Conservation (phyloP, 2,113 vertebrate species). For the Myrmecobius fasciatus region DNA sequence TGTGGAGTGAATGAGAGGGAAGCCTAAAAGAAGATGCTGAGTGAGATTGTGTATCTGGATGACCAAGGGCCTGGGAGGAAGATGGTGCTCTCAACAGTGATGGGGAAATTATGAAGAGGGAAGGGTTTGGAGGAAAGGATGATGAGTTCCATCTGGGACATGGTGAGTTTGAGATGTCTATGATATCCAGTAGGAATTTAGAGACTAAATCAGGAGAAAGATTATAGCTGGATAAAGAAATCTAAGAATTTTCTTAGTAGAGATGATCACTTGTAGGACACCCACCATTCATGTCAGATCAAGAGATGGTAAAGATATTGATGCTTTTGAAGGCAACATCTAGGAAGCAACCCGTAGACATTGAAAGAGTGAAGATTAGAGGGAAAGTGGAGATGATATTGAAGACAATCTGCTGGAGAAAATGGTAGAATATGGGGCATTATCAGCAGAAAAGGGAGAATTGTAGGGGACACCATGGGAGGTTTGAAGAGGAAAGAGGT, state of each 20-base stretch:
- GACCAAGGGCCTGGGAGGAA: background rate
- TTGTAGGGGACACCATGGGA: background rate
- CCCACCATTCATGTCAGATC: background rate
- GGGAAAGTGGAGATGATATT: background rate
- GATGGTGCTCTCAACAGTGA: background rate
- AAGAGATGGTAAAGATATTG: background rate
- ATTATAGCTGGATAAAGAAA: too few relatives aligned
- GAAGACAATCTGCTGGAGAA: background rate
- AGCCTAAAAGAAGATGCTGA: background rate
- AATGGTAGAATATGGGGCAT: background rate
- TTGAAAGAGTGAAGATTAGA: background rate
- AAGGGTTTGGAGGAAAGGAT: too few relatives aligned
- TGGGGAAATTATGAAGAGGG: too few relatives aligned
- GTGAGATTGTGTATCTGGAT: background rate
- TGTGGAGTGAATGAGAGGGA: background rate
- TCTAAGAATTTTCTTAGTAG: too few relatives aligned
- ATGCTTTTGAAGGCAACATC: background rate
- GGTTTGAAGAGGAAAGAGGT: background rate
- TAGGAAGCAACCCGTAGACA: background rate
- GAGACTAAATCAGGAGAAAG: too few relatives aligned
- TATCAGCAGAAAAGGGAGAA: background rate
- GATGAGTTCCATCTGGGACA: too few relatives aligned
- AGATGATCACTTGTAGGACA: background rate
- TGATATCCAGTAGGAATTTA: too few relatives aligned
- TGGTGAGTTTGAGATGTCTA: too few relatives aligned